A percentile compares a stretch with the other conserved stretches of the same genome.
Conservation (phyloP, 2,888 invertebrate genomes). For the Corythucha ciliata region DNA sequence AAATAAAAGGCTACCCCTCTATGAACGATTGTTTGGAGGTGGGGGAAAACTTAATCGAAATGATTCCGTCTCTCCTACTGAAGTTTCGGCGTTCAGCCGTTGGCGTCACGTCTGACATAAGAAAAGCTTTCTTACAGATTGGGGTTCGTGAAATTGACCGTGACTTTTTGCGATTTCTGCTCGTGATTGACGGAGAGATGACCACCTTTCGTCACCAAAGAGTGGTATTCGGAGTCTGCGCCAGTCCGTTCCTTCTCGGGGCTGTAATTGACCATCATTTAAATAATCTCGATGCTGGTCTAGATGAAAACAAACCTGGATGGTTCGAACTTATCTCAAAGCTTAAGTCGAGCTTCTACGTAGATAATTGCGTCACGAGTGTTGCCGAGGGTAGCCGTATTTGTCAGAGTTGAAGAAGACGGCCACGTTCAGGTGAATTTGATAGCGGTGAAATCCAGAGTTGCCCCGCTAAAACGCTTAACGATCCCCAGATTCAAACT, state of each 20-base stretch:
- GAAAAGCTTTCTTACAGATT: slow-evolving; percentile 29
- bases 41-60: slow-evolving; percentile 1
- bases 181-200: slow-evolving; percentile 29
- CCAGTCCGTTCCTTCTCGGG: slow-evolving; percentile 22
- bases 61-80: neutral
- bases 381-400: slow-evolving; percentile 13
- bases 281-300: neutral
- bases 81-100: neutral
- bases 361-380: slow-evolving; percentile 21
- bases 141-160: slow-evolving; percentile 32
- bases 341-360: too few species aligned
- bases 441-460: slow-evolving; percentile 1
- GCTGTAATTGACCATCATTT: slow-evolving; percentile 19
- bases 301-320: too few species aligned
- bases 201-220: slow-evolving; percentile 15
- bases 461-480: neutral
- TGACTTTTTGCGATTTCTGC: slow-evolving; percentile 36
- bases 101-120: slow-evolving; percentile 26
- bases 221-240: slow-evolving; percentile 22
- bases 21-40: too few species aligned
- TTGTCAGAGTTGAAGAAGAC: slow-evolving; percentile 11
- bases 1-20: too few species aligned
- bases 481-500: slow-evolving; percentile 14
- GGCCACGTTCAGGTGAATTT: neutral
- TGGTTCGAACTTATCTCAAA: too few species aligned